Percentiles rank a stretch among this genome's conserved stretches.
phyloP scores from a whole-genome alignment of 2,113 vertebrate species.

The Sinocyclocheilus rhinocerous region DNA sequence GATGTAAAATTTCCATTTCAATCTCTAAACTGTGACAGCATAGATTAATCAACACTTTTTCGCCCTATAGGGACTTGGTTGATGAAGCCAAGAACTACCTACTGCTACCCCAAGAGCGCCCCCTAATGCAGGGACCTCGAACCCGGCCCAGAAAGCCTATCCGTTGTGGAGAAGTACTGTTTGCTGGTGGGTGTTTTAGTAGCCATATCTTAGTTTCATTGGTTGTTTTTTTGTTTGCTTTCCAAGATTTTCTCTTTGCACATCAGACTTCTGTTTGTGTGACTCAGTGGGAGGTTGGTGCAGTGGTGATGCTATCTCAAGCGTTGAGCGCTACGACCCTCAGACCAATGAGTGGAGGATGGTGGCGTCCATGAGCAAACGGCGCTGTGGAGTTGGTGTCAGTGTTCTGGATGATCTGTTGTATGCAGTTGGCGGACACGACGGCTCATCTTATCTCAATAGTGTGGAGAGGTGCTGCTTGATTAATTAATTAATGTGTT shows the following conservation, averaged over 20 bases:
- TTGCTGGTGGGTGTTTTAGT: conserved; percentile 82
- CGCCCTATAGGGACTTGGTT: conserved; percentile 86
- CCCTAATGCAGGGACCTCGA: conserved; percentile 95
- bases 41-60: background rate
- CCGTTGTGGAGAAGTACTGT: conserved; percentile 96
- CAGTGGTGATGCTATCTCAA: conserved; percentile 97
- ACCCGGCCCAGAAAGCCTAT: conserved; percentile 96
- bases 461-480: conserved; percentile 90
- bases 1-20: background rate
- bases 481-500: background rate
- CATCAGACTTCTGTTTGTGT: background rate
- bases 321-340: conserved; percentile 96
- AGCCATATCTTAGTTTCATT: background rate
- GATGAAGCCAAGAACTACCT: conserved; percentile 99
- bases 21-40: background rate
- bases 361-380: conserved; percentile 99
- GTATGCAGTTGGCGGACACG: conserved; percentile 96
- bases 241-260: too few relatives aligned
- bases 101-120: conserved; percentile 94
- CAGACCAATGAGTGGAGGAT: conserved; percentile 99
- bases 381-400: conserved; percentile 94
- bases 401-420: conserved; percentile 96
- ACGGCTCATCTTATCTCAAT: conserved; percentile 97
- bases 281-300: conserved; percentile 94
- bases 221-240: background rate